Base-by-base conservation (phyloP, 2,797 vertebrate species). In the Enteromius treurensis region DNA sequence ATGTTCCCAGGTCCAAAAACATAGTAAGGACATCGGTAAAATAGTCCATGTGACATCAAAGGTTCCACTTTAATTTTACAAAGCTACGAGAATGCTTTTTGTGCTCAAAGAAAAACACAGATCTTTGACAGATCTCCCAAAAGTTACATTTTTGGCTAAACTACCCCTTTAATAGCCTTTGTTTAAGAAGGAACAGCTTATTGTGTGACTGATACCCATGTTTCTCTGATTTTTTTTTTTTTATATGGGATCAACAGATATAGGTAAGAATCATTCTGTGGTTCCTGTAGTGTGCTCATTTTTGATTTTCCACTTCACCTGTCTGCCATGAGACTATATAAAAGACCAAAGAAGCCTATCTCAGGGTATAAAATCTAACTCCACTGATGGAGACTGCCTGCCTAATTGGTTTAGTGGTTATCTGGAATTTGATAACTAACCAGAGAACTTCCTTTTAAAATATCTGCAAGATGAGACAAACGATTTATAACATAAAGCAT, bases 211-310 rank as follows among this genome's bases (percentile, higher is more conserved):
- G 62, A 73, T 86, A 75, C 74, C 42, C 87, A 62, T 92, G 76
- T 91, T 34, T 89, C 79, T 87, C 32, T 88, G 37, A 88, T 74
- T 85, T 88, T 26, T 26, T 26, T 26, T 88, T 69, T 85, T 88
- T 86, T 87, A n/a, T 80, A 82, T 83, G 86, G 84, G 78, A 53
- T 77, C 64, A 62, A 71, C 92, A 95, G 95, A 91, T 93, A 92
- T 91, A 94, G 94, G 94, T 95, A 94, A 95, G 93, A 84, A 89
- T 79, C 34, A 62, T 65, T 88, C 75, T 77, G 62, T 87, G 23
- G 65, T 86, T 69, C 37, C 29, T 84, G 51, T 86, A 19, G 55
- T 76, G 82, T 49, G 60, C 26, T 89, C 84, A 82, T 71, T 81
- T 77, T 19, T 84, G 7, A 79, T 80, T 90, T 87, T 84, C 70